phyloP scores from a whole-genome alignment of 2,113 vertebrate species.

The Caranx ignobilis region DNA sequence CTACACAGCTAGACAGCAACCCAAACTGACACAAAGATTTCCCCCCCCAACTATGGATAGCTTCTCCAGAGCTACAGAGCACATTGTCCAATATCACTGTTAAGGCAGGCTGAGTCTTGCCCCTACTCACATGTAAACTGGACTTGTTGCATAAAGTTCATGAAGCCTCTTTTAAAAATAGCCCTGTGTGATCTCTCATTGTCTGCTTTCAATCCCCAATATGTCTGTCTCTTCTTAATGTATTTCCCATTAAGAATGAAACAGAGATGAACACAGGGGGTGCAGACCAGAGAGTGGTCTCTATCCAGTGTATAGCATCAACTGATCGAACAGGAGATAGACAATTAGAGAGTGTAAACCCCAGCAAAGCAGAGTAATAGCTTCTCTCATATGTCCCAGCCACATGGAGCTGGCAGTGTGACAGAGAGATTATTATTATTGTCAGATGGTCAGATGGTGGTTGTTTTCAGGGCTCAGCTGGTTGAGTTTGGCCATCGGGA shows the following conservation, averaged over 20 bases:
- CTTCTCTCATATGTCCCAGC: constrained; percentile 36
- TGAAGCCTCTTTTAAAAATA: background rate
- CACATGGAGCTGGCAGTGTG: constrained; percentile 69
- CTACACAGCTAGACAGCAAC: background rate
- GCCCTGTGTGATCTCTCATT: background rate
- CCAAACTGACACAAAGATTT: background rate
- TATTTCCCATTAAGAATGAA: background rate
- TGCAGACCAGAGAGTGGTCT: background rate
- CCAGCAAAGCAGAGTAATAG: constrained; percentile 40
- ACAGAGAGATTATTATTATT: constrained; percentile 68
- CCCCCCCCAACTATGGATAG: too few species aligned
- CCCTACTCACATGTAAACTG: background rate
- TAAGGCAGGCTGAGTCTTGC: background rate
- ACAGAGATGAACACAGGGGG: background rate
- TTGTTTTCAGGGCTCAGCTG: constrained; percentile 81
- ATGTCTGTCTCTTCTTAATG: background rate
- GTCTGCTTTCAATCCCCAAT: background rate
- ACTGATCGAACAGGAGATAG: constrained; percentile 27
- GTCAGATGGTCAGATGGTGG: constrained; percentile 81
- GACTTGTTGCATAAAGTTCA: background rate
- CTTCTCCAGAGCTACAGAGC: background rate
- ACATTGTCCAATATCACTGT: background rate
- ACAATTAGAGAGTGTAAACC: constrained; percentile 32
- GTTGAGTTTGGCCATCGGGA: constrained; percentile 70
- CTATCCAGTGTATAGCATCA: constrained; percentile 25